Evolutionary conservation across 2,888 invertebrate genomes (phyloP).

Genomic region (Xylota sylvarum): DNA sequence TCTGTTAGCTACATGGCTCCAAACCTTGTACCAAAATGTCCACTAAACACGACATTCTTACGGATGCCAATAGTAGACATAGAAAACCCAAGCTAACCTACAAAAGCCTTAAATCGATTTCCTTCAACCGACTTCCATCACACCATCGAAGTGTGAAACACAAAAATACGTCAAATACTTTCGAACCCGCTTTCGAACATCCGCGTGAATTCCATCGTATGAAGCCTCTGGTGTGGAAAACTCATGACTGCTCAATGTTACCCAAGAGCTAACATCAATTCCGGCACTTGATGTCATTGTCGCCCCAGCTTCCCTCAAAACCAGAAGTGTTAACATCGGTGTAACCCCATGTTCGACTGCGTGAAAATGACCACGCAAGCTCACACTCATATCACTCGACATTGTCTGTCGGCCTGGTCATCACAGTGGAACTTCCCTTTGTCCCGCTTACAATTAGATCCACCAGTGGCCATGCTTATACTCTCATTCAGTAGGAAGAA

Average conservation of each 20-base stretch:
- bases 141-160: slow-evolving; percentile 8
- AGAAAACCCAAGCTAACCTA: slow-evolving; percentile 9
- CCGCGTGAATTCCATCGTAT: background rate
- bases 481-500: slow-evolving; percentile 52
- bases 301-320: slow-evolving; percentile 1
- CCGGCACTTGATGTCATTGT: slow-evolving; percentile 25
- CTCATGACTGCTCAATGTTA: background rate
- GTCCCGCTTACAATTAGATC: slow-evolving; percentile 21
- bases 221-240: background rate
- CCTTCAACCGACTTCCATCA: background rate
- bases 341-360: slow-evolving; percentile 52
- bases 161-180: background rate
- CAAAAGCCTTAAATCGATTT: background rate
- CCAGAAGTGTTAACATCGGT: slow-evolving; percentile 43
- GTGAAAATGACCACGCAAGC: slow-evolving; percentile 56
- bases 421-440: slow-evolving; percentile 19
- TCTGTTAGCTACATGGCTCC: background rate
- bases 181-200: background rate
- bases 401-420: background rate
- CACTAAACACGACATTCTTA: background rate
- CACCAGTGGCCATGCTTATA: slow-evolving; percentile 8
- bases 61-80: background rate
- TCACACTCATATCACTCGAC: slow-evolving; percentile 46
- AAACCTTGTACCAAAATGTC: background rate
- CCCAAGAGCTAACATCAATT: slow-evolving; percentile 11